Evolutionary conservation across 2,797 vertebrate species (phyloP).

Genomic region (Neosilurus mollespiculum): DNA sequence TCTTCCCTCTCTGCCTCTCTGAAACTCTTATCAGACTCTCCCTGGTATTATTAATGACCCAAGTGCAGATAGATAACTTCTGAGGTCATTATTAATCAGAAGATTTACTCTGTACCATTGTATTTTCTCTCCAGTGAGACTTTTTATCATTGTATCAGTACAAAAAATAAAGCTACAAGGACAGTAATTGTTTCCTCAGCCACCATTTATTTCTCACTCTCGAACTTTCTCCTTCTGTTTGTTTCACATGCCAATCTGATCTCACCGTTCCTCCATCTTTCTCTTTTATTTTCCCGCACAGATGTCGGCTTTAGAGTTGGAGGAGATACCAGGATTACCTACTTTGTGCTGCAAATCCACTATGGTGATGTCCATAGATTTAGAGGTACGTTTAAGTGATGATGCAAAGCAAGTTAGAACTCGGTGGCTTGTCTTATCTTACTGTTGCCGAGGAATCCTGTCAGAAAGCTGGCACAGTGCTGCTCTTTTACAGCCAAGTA

Average conservation of each 20-base stretch:
- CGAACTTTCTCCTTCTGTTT: slow-evolving; percentile 25
- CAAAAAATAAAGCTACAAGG: slow-evolving; percentile 12
- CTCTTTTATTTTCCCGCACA: slow-evolving; percentile 52
- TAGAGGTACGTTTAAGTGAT: slow-evolving; percentile 74
- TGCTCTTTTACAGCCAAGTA: slow-evolving; percentile 2
- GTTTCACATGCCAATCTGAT: not conserved
- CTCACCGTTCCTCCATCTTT: not conserved
- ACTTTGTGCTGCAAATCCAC: slow-evolving; percentile 95
- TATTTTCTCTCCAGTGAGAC: slow-evolving; percentile 41
- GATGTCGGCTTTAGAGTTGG: slow-evolving; percentile 97
- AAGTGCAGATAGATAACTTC: not conserved
- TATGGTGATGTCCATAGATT: slow-evolving; percentile 90
- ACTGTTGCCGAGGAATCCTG: not conserved
- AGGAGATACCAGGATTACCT: slow-evolving; percentile 80
- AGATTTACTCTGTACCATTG: slow-evolving; percentile 29
- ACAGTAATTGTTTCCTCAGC: slow-evolving; percentile 33
- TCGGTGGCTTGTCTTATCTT: not conserved
- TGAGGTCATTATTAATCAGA: slow-evolving; percentile 32
- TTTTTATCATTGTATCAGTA: slow-evolving; percentile 35
- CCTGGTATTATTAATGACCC: slow-evolving; percentile 10
- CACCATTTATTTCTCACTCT: not conserved
- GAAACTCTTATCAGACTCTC: not conserved
- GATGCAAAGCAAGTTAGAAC: not conserved
- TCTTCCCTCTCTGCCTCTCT: not conserved
- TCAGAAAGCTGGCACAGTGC: not conserved